Evolutionary conservation across 2,797 vertebrate species (phyloP), one percentile per base, ranked within the genome.

Genomic region (Acanthurus lineatus): DNA sequence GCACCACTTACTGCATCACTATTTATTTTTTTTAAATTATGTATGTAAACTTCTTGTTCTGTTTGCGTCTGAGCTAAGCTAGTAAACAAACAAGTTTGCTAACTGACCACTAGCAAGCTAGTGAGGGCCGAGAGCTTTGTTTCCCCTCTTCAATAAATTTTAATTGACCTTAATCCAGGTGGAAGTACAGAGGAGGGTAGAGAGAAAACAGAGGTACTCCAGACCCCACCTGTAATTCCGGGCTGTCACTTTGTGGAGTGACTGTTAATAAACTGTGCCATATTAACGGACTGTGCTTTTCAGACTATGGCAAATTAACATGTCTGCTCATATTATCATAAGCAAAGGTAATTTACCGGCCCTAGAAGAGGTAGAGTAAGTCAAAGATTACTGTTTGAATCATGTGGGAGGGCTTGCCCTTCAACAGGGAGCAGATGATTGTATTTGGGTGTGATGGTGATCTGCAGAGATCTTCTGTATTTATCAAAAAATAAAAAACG

Each of bases 361-460:
- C 2, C 2, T 11, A 25, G 9, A 51, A 17, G 16, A 19, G 4
- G 14, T 10, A 3, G 10, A 8, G 10, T 10, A 14, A 38, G 53
- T 93, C 80, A 94, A 22, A 89, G 76, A n/a, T 84, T 74, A 77
- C 85, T 86, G 65, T 83, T 69, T 40, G 75, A 72, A 49, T 72
- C 65, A 17, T 19, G 22, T 12, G 66, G 25, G 4, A 14, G 5
- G 19, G 28, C 45, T 10, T 64, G 62, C 2, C 9, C 40, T 5
- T 59, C 15, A 45, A 93, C 63, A 7, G 94, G 94, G 5, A 86
- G 78, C 52, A 94, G 72, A 57, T 95, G 94, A 7, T 92, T 93
- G 86, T 92, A 92, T 59, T 91, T 94, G 57, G 93, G 92, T 0
- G 73, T 86, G 62, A 94, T 90, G 73, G 73, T 91, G 76, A 93